Evolutionary conservation across 2,888 invertebrate genomes (phyloP).

Genomic region (Drosophila antonietae): DNA sequence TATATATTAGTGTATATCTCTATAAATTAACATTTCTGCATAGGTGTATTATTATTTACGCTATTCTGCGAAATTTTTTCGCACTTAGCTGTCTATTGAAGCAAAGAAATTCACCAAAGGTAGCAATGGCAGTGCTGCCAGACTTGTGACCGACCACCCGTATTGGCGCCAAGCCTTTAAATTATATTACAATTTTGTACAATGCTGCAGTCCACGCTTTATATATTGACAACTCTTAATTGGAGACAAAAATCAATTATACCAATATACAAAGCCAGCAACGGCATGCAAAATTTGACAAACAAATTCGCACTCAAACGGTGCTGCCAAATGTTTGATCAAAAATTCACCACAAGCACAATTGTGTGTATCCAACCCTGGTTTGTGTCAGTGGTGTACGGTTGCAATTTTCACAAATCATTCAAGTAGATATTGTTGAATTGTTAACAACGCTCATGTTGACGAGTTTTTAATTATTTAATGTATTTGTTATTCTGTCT

Average conservation of each 20-base stretch:
- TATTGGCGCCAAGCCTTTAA: not conserved
- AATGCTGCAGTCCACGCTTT: not conserved
- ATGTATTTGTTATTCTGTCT: constrained; percentile 80
- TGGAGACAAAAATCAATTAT: not conserved
- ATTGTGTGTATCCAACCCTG: constrained; percentile 29
- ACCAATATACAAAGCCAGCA: not conserved
- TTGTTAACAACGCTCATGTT: constrained; percentile 81
- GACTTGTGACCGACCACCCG: not conserved
- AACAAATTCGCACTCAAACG: not conserved
- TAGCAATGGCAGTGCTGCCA: constrained; percentile 7
- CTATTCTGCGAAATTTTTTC: constrained; percentile 9
- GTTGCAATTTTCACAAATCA: constrained; percentile 59
- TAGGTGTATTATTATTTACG: not conserved
- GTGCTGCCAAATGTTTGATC: not conserved
- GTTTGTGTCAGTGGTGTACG: constrained; percentile 6
- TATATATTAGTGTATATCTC: not conserved
- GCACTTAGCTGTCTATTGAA: constrained; percentile 17
- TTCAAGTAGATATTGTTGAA: constrained; percentile 84
- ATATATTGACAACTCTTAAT: not conserved
- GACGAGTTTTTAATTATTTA: constrained; percentile 80
- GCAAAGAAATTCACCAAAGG: constrained; percentile 17
- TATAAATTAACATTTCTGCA: not conserved
- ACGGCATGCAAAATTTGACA: not conserved
- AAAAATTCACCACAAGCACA: constrained; percentile 27
- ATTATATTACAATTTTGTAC: not conserved